Evolutionary conservation across 2,888 invertebrate species (phyloP), one percentile per base, ranked within the genome.

Genomic region (Sphaeridia pumilis): DNA sequence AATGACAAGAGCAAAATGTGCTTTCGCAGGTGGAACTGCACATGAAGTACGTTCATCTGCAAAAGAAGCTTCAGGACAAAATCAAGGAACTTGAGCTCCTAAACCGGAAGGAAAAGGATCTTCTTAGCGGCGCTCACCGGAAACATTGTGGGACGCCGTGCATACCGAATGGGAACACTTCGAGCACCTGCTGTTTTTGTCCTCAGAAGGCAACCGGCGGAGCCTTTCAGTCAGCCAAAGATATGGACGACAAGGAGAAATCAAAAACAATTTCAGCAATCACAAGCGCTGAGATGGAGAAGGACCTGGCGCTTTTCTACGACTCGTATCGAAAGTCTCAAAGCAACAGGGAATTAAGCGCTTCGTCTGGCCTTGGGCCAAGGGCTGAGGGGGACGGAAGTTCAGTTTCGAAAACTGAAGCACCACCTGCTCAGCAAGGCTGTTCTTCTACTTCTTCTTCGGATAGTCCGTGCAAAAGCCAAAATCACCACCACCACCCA

Each of bases 21-120:
- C n/a, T n/a, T 41, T 20, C 17, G 26, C 61, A 80, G 80, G 81
- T 93, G 35, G 89, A 92, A 67, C 77, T 95, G 1, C 90, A 94
- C 70, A 87, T 92, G 78, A 81, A 92, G 56, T 89, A 88, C 68
- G 87, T 94, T 60, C 87, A 87, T 67, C 75, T 94, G 27, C 89
- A 90, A 72, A 78, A 86, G 64, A 76, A 84, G 28, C 73, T 92
- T 24, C 87, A 90, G 70, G 78, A 79, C 42, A 88, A 89, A 71
- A 81, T 88, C 78, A 78, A 81, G 43, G 89, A 89, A 70, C 70
- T 90, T 49, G 89, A 90, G 69, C 79, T 85, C 49, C 75, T 89
- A 4, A 84, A 83, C 64, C 73, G 87, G 50, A 77, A 84, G 3
- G 90, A 90, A 70, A 78, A 85, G 50, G 87, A 89, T 67, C 76